Conservation (phyloP, 2,113 vertebrate species). For the Cyprinodon variegatus region DNA sequence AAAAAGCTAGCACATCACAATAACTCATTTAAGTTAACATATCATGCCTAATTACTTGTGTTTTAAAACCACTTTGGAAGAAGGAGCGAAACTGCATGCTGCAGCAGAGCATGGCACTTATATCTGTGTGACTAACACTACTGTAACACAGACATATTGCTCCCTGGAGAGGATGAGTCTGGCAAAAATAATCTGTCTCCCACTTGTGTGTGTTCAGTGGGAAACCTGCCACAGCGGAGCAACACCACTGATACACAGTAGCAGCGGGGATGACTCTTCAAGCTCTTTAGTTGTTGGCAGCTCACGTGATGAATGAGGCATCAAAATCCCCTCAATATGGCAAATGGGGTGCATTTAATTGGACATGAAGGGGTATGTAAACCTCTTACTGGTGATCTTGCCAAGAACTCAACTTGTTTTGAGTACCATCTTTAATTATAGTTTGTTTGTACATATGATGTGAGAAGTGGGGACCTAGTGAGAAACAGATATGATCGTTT, state of each 20-base stretch:
- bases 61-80: constrained; percentile 49
- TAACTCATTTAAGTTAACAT: constrained; percentile 55
- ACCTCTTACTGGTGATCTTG: constrained; percentile 2
- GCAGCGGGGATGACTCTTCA: constrained; percentile 60
- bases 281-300: constrained; percentile 44
- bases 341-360: constrained; percentile 2
- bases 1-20: constrained; percentile 26
- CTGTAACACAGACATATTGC: constrained; percentile 60
- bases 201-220: constrained; percentile 37
- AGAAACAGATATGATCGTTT: neutral
- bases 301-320: constrained; percentile 40
- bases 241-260: constrained; percentile 44
- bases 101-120: constrained; percentile 26
- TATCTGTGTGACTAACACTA: constrained; percentile 59
- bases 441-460: neutral
- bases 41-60: constrained; percentile 51
- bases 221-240: constrained; percentile 54
- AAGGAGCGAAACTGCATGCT: constrained; percentile 30
- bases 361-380: constrained; percentile 16
- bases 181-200: constrained; percentile 67
- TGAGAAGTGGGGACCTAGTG: neutral
- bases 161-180: constrained; percentile 59
- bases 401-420: neutral
- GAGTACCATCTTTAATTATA: neutral
- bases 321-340: constrained; percentile 23